Conservation (phyloP, 2,797 vertebrate species). For the Amblyraja radiata region DNA sequence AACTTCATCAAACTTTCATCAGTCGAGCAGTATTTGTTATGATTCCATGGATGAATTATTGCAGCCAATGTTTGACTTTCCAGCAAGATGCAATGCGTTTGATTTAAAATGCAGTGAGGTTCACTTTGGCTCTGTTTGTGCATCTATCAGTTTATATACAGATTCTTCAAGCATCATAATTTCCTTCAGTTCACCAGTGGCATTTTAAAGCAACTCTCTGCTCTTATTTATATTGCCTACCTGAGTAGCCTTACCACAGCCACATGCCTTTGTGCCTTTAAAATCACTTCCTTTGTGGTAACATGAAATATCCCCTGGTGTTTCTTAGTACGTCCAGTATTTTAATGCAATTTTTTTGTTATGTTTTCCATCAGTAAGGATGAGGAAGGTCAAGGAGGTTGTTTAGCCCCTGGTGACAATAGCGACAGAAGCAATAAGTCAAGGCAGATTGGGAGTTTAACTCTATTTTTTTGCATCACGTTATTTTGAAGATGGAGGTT, state of each 20-base stretch:
- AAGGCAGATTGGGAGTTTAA: neutral
- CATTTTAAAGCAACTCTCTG: neutral
- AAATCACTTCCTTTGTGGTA: neutral
- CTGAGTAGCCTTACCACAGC: neutral
- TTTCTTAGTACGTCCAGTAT: neutral
- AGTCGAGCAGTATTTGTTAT: neutral
- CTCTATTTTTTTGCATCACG: neutral
- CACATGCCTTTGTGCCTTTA: neutral
- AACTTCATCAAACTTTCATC: no score
- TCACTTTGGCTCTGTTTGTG: neutral
- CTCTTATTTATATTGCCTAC: neutral
- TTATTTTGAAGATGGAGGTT: neutral
- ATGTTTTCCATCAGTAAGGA: neutral
- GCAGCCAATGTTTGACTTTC: neutral
- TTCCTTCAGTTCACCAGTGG: neutral
- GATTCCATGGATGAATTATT: neutral
- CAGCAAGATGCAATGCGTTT: neutral
- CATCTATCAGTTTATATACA: neutral
- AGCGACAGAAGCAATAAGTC: constrained; percentile 23
- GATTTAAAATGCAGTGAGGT: neutral
- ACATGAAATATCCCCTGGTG: neutral
- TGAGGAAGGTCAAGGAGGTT: constrained; percentile 14
- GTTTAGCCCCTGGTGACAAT: neutral
- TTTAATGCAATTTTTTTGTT: neutral
- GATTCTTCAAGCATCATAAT: neutral